Evolutionary conservation across 1,140 invertebrate genomes (phyloP).

Genomic region (Penaeus vannamei): DNA sequence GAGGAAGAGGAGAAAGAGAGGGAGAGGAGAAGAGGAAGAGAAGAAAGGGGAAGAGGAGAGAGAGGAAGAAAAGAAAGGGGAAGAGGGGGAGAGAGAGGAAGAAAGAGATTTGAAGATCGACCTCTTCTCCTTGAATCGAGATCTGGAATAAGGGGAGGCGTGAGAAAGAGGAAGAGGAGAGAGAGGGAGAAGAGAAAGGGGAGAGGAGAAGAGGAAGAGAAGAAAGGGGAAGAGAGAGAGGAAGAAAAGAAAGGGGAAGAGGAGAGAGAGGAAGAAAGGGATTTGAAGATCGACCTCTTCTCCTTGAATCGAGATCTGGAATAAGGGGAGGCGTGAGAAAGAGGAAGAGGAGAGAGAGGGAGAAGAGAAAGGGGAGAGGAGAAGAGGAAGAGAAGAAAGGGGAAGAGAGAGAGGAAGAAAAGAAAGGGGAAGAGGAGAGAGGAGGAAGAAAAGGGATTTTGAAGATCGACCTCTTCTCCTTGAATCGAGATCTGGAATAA

Average conservation of each 20-base stretch:
- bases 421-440: too few species aligned
- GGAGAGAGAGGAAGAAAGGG: neutral
- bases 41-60: too few species aligned
- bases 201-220: neutral
- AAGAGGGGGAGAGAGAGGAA: too few species aligned
- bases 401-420: too few species aligned
- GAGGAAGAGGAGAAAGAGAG: neutral
- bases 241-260: neutral
- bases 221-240: neutral
- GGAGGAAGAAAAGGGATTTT: neutral
- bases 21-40: neutral
- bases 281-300: neutral
- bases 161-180: neutral
- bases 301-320: conserved; percentile 6
- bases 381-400: too few species aligned
- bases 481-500: too few species aligned
- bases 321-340: conserved; percentile 10
- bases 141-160: too few species aligned
- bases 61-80: too few species aligned
- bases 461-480: too few species aligned
- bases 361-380: neutral
- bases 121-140: too few species aligned
- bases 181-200: neutral
- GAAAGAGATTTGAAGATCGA: too few species aligned
- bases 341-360: neutral